These are phyloP conservation scores for Aegithalos caudatus DNA, from an alignment of 2,113 vertebrate species.

Conservation along the genomic window DNA sequence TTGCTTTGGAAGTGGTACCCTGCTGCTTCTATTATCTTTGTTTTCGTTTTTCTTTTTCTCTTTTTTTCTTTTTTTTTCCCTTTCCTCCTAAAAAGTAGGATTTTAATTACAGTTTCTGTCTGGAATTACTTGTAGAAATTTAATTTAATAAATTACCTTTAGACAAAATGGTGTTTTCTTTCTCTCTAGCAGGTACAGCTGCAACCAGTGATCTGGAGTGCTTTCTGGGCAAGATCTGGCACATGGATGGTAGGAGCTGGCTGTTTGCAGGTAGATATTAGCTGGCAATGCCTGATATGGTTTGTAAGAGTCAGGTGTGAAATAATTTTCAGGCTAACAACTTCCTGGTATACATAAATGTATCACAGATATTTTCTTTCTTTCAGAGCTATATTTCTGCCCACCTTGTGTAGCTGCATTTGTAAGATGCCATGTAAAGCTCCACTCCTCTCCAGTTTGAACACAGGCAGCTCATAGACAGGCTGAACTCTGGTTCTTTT, in stretches of 20 bases:
- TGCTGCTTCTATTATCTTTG: neutral
- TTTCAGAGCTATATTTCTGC: neutral
- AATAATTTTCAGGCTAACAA: neutral
- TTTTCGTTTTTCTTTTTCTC: no score
- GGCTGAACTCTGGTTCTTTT: neutral
- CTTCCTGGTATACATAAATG: neutral
- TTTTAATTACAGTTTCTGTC: neutral
- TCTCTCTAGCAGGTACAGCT: neutral
- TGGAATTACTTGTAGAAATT: neutral
- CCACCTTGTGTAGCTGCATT: neutral
- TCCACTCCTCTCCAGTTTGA: neutral
- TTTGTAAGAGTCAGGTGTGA: neutral
- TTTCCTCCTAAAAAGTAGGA: neutral
- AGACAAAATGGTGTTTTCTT: neutral
- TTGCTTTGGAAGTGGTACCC: neutral
- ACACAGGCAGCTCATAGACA: neutral
- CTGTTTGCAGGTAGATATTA: neutral
- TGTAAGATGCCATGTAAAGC: neutral
- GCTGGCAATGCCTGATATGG: neutral
- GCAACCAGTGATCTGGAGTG: neutral
- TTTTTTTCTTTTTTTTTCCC: fast-evolving
- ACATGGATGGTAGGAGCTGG: neutral
- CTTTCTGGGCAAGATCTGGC: neutral
- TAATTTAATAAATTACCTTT: neutral
- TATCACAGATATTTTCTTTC: neutral